Conservation (phyloP, 2,113 vertebrate genomes). For the Takifugu flavidus region DNA sequence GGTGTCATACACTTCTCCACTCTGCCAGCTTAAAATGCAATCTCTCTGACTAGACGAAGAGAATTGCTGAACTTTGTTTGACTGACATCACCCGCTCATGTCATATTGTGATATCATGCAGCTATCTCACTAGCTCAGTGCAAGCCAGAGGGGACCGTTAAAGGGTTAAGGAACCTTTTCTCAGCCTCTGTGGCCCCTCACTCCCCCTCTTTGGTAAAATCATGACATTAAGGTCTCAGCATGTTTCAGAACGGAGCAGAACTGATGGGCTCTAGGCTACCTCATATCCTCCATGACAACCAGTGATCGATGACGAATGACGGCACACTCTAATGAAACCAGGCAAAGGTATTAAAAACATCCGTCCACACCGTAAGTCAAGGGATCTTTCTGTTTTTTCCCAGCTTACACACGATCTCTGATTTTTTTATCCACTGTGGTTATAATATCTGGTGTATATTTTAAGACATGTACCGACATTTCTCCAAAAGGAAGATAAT, state of each 20-base stretch:
- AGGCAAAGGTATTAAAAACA: conserved; percentile 55
- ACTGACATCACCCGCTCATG: fast-evolving
- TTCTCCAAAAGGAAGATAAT: background rate
- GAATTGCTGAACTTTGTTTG: conserved; percentile 5
- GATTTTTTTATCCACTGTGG: no score
- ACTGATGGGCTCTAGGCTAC: conserved; percentile 25
- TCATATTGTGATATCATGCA: conserved; percentile 18
- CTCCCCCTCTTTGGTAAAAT: conserved; percentile 29
- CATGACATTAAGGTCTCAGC: conserved; percentile 56
- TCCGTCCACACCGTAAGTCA: background rate
- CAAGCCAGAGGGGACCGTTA: conserved; percentile 20
- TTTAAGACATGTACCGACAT: background rate
- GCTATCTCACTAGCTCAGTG: conserved; percentile 5
- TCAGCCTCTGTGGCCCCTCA: background rate
- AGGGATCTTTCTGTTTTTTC: no score
- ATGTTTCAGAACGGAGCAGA: conserved; percentile 25
- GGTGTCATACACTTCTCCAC: no score
- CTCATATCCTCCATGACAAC: conserved; percentile 54
- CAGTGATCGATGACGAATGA: conserved; percentile 60
- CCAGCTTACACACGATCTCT: no score
- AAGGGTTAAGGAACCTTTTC: conserved; percentile 20
- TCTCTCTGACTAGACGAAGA: background rate
- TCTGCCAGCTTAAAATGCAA: no score
- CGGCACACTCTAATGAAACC: conserved; percentile 48
- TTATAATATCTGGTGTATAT: background rate